Conservation (phyloP, 1,140 invertebrate species). For the Sesamia nonagrioides region DNA sequence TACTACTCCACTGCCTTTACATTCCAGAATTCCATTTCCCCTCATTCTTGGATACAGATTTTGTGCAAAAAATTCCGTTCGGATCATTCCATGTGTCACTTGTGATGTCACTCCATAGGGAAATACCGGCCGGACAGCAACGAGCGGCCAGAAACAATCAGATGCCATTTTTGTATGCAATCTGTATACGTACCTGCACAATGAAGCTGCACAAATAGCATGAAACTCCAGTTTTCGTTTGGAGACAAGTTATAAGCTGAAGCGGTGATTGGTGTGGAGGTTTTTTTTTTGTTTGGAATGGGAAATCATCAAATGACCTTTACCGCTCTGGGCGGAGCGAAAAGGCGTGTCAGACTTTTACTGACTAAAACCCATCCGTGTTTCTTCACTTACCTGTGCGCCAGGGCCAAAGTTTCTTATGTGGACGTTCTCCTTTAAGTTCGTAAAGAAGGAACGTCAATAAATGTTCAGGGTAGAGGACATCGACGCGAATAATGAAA, state of each 20-base stretch:
- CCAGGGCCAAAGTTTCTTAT: too few species aligned
- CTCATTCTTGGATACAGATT: neutral
- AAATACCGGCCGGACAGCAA: slow-evolving; percentile 13
- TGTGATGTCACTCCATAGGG: neutral
- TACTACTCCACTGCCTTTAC: too few species aligned
- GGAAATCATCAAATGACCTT: too few species aligned
- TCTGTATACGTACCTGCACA: slow-evolving; percentile 44
- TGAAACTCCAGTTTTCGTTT: slow-evolving; percentile 38
- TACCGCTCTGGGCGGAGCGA: too few species aligned
- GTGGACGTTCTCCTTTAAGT: too few species aligned
- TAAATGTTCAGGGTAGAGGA: too few species aligned
- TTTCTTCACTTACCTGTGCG: too few species aligned
- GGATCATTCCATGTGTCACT: neutral
- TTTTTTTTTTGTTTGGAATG: too few species aligned
- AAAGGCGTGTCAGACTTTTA: too few species aligned
- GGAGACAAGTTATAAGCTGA: slow-evolving; percentile 26
- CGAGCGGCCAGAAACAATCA: slow-evolving; percentile 30
- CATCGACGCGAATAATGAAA: too few species aligned
- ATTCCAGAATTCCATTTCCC: neutral
- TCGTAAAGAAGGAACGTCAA: too few species aligned
- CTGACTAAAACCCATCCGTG: too few species aligned
- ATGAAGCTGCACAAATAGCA: slow-evolving; percentile 48
- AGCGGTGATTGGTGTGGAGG: neutral
- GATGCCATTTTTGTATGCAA: slow-evolving; percentile 35
- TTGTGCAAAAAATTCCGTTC: neutral